Evolutionary conservation across 23 tunicate genomes (phyloP), one percentile per base, ranked within the genome.

Genomic region (Ascidia mentula): DNA sequence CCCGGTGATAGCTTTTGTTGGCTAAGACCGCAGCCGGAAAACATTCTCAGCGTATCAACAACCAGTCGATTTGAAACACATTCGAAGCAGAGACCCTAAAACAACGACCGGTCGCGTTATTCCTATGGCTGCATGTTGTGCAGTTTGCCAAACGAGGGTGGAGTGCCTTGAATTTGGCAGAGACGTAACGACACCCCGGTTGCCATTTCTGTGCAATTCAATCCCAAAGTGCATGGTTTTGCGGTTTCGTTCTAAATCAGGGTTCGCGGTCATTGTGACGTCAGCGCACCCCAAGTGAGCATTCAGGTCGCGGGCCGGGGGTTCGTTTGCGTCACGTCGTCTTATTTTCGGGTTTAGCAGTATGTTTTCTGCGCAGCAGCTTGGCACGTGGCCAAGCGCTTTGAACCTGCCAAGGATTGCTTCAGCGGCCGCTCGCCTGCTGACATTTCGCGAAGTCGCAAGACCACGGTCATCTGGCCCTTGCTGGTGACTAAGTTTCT

Each of bases 361-460:
- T 46, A 46, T 36, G 38, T 4, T 71, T 71, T 71, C 74, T 46
- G 78, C 78, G 45, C 78, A 38, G 46, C 34, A 18, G 39, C 46
- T 74, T 74, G 78, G 78, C 45, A 28, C 46, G 34, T 30, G 46
- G 32, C 40, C 78, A 74, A 36, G 40, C 18, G 32, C 39, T 74
- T 74, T 74, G 78, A 74, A 74, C 40, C 38, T 74, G 78, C 38
- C 78, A 74, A 36, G 18, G 37, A 74, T 74, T 36, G 78, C 78
- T 36, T 74, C 46, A 46, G 38, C 39, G n/a, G 46, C 24, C 78
- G 40, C 37, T 7, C 28, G 46, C 46, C 37, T 74, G 39, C 18
- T 74, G 78, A 74, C 78, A 39, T 74, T 38, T 39, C 40, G 46
- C 37, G 22, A 6, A 12, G 1, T 38, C 22, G 35, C 46, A 24